Evolutionary conservation across 2,797 vertebrate species (phyloP).

Genomic region (Mergus octosetaceus): DNA sequence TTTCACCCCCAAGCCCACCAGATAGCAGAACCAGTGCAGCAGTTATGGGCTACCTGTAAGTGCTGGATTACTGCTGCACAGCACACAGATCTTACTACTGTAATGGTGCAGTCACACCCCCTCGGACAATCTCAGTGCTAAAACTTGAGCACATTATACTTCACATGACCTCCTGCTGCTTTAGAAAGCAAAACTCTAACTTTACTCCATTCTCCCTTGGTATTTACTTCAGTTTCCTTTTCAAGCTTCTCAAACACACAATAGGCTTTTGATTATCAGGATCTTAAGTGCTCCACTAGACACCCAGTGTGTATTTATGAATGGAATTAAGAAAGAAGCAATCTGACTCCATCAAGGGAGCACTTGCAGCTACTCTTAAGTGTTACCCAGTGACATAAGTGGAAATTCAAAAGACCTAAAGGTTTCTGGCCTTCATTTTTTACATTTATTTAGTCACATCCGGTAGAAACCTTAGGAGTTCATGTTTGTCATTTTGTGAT

Average conservation of each 20-base stretch:
- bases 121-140: neutral
- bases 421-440: conserved; percentile 45
- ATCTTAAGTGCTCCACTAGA: conserved; percentile 71
- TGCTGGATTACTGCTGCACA: neutral
- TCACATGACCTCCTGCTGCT: conserved; percentile 65
- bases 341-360: conserved; percentile 74
- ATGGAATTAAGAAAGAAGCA: conserved; percentile 79
- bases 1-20: neutral
- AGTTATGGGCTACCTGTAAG: conserved; percentile 1
- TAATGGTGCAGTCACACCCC: conserved; percentile 12
- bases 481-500: neutral
- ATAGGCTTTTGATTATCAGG: conserved; percentile 79
- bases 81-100: conserved; percentile 34
- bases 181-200: conserved; percentile 72
- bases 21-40: neutral
- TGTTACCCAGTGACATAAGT: conserved; percentile 22
- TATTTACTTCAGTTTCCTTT: conserved; percentile 75
- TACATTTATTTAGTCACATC: conserved; percentile 54
- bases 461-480: conserved; percentile 45
- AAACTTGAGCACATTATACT: conserved; percentile 70
- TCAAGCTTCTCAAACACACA: conserved; percentile 76
- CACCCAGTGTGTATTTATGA: conserved; percentile 75
- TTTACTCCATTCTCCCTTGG: conserved; percentile 75
- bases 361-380: conserved; percentile 54
- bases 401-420: conserved; percentile 49